Percentiles rank a stretch among this genome's conserved stretches.
phyloP scores from a whole-genome alignment of 2,888 invertebrate species.

The Dryococelus australis region DNA sequence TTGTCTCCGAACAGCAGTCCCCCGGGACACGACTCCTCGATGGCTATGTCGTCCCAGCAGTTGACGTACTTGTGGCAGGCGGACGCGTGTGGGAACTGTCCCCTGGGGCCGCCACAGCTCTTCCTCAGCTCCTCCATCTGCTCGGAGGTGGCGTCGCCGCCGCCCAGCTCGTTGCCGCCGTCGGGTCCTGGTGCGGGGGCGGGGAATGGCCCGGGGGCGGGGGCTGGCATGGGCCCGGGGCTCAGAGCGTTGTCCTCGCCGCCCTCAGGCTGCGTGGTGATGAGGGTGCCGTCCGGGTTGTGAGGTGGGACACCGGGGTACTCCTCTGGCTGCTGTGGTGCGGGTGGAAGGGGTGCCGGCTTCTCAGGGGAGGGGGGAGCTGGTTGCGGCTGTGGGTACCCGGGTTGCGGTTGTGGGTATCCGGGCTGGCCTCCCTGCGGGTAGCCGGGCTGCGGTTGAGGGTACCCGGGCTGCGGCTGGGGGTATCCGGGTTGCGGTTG shows the following conservation, averaged over 20 bases:
- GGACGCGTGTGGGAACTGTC: slow-evolving; percentile 68
- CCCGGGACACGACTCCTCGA: slow-evolving; percentile 71
- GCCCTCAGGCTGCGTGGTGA: slow-evolving; percentile 24
- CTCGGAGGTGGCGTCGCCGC: neutral
- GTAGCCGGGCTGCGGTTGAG: slow-evolving; percentile 34
- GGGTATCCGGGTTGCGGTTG: slow-evolving; percentile 29
- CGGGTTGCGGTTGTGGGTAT: slow-evolving; percentile 36
- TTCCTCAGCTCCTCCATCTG: slow-evolving; percentile 31
- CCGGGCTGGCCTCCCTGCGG: too few species aligned
- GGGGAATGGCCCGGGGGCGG: neutral
- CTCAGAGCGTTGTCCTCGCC: neutral
- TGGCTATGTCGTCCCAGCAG: slow-evolving; percentile 74
- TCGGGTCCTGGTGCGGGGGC: neutral
- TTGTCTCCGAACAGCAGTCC: slow-evolving; percentile 68
- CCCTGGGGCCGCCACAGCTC: slow-evolving; percentile 57
- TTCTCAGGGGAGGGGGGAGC: neutral
- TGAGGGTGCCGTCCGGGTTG: slow-evolving; percentile 18
- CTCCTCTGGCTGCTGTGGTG: slow-evolving; percentile 7
- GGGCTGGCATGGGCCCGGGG: neutral
- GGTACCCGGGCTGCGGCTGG: slow-evolving; percentile 37
- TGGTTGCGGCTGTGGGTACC: slow-evolving; percentile 28
- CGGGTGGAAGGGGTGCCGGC: neutral
- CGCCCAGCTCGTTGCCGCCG: slow-evolving; percentile 20
- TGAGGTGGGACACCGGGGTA: slow-evolving; percentile 31
- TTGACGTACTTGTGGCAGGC: slow-evolving; percentile 71